phyloP scores from a whole-genome alignment of 2,888 invertebrate species.

The Tenodera sinensis region DNA sequence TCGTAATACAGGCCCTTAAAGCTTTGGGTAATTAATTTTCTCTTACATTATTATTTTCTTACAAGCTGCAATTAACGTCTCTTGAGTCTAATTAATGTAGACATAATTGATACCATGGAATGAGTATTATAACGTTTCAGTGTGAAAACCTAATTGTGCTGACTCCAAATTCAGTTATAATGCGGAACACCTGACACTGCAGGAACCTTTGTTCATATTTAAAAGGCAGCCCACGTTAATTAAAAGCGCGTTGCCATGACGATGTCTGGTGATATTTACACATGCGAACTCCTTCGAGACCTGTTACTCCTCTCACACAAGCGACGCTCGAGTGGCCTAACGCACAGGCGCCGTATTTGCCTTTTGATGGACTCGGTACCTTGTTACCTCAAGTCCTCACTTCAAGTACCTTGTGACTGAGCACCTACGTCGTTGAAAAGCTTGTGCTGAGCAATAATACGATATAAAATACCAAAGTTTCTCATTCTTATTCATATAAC shows the following conservation, averaged over 20 bases:
- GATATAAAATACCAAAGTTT: too few species aligned
- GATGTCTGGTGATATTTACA: background rate
- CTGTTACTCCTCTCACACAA: background rate
- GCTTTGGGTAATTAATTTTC: too few species aligned
- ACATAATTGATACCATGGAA: too few species aligned
- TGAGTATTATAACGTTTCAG: too few species aligned
- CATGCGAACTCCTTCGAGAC: background rate
- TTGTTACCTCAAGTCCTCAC: background rate
- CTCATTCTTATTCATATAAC: too few species aligned
- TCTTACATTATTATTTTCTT: too few species aligned
- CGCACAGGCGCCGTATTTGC: background rate
- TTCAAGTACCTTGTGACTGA: background rate
- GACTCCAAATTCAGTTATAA: too few species aligned
- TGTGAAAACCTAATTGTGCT: too few species aligned
- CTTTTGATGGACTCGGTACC: background rate
- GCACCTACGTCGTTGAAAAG: background rate
- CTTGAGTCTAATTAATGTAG: too few species aligned
- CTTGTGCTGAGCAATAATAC: background rate
- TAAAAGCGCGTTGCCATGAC: background rate
- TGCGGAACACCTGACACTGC: background rate
- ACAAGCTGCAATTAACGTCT: too few species aligned
- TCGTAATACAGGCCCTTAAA: too few species aligned
- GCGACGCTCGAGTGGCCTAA: background rate
- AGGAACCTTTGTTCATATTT: background rate
- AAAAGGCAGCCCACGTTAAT: background rate